Base-by-base conservation (phyloP, 2,113 vertebrate genomes). In the Albula goreensis region DNA sequence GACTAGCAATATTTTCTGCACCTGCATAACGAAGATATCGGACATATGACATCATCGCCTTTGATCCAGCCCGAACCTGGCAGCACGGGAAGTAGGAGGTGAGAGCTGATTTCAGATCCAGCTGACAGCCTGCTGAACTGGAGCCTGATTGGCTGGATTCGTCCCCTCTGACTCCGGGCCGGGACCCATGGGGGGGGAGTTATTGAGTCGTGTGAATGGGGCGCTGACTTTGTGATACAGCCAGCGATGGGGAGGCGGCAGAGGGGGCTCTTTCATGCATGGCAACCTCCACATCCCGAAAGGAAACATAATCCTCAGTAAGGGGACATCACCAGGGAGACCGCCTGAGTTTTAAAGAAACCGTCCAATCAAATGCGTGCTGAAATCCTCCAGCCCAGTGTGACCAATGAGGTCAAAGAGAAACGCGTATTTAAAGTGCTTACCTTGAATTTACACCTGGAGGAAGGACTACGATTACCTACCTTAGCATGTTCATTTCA, bases 171-270 rank as follows among this genome's bases (percentile, higher is more conserved):
- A 10, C 1, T 52, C 50, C n/a, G n/a, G 85, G 56, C 53, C 9
- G 51, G 31, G 13, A 81, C 51, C 15, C 81, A 81, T 84, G 31
- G 81, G 57, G 3, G 63, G 70, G 8, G 25, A 60, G 19, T 79
- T 89, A 85, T 78, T 70, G 80, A 89, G 51, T 86, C 53, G 13
- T 80, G 79, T 53, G 83, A 86, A 83, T 79, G 78, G 78, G 81
- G 52, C 78, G 85, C 53, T 52, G 74, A 50, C 66, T 60, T 80
- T 70, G 81, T 89, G 88, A 88, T 11, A 57, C 51, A 85, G 84
- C 83, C 87, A 51, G 41, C 48, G 82, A 88, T 83, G 50, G 51
- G 78, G 56, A 89, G 78, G 84, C 87, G 82, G 49, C 53, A 53
- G 12, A 13, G 57, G 9, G 84, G 79, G 85, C 79, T 17, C 87